Evolutionary conservation across 2,888 invertebrate species (phyloP), one percentile per base, ranked within the genome.

Genomic region (Phalera bucephala): DNA sequence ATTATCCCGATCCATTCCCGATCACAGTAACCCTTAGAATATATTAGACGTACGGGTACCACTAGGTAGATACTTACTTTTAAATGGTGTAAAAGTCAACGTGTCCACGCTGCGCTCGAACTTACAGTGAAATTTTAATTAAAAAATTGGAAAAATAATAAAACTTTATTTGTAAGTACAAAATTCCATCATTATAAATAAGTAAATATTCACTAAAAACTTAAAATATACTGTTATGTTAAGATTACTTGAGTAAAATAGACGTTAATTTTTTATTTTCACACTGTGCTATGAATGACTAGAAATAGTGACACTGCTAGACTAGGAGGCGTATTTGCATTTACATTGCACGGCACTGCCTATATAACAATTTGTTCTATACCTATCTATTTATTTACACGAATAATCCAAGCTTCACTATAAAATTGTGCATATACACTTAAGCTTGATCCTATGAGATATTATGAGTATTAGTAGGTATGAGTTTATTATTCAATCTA

Each of bases 311-410:
- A 9, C 4, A 14, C 8, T 2, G 27, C 14, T 27, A 13, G n/a
- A 31, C 23, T 22, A 30, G 6, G 2, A 26, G 26, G 11, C 35
- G 34, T 28, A 21, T 29, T 25, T 62, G 48, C 50, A 49, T 64
- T 57, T 67, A 72, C 63, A 72, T 68, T 65, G 69, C 72, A 66
- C 50, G 44, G 15, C 28, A 48, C 42, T 27, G 40, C 47, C 31
- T 31, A n/a, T 3, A n/a, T 25, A 48, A 44, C 51, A 34, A 49
- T 40, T 49, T 45, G 21, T n/a, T 49, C 23, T 13, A 31, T 51
- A 35, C 27, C 33, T 40, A 40, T 13, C 30, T 40, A 37, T 40
- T 14, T 57, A 51, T 51, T 47, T 58, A 54, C 44, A 45, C 21
- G 27, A 37, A 33, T 32, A 36, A 38, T 23, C 33, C 31, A 27